phyloP scores from a whole-genome alignment of 2,797 vertebrate genomes.

The Odontamblyopus rebecca region DNA sequence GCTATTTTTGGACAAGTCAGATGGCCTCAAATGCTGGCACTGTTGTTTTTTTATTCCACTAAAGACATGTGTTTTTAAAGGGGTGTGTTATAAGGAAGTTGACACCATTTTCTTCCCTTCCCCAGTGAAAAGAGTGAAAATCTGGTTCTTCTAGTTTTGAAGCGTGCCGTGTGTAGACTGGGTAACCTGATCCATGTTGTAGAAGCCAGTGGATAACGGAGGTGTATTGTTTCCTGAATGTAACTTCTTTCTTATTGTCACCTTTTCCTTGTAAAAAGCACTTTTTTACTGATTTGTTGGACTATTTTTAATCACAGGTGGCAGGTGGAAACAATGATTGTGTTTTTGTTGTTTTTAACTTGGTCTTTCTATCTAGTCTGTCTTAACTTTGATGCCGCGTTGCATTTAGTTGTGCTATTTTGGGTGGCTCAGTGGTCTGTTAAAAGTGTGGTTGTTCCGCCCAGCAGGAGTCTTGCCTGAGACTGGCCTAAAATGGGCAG shows the following conservation, averaged over 20 bases:
- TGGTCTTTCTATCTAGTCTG: slow-evolving; percentile 67
- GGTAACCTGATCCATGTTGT: slow-evolving; percentile 60
- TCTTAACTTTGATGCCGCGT: slow-evolving; percentile 72
- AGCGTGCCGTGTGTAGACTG: slow-evolving; percentile 51
- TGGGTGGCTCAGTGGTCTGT: slow-evolving; percentile 77
- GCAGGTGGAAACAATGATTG: slow-evolving; percentile 50
- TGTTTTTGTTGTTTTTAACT: slow-evolving; percentile 62
- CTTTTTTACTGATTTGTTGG: slow-evolving; percentile 56
- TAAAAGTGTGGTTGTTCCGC: slow-evolving; percentile 82
- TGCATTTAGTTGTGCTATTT: slow-evolving; percentile 75
- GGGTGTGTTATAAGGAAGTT: slow-evolving; percentile 59
- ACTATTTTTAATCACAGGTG: slow-evolving; percentile 67
- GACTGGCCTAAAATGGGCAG: slow-evolving; percentile 83
- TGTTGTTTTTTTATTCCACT: slow-evolving; percentile 49
- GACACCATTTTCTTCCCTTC: slow-evolving; percentile 52
- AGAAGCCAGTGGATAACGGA: slow-evolving; percentile 51
- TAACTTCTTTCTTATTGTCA: slow-evolving; percentile 49
- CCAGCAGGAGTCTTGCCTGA: slow-evolving; percentile 81
- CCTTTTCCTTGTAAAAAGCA: slow-evolving; percentile 48
- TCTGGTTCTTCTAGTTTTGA: slow-evolving; percentile 69
- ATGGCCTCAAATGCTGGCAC: slow-evolving; percentile 45
- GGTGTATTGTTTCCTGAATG: slow-evolving; percentile 52
- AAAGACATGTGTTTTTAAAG: slow-evolving; percentile 50
- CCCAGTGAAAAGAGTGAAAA: slow-evolving; percentile 64
- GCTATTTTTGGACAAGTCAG: slow-evolving; percentile 50